Base-by-base conservation (phyloP, 2,888 invertebrate species). In the Antitype chi region DNA sequence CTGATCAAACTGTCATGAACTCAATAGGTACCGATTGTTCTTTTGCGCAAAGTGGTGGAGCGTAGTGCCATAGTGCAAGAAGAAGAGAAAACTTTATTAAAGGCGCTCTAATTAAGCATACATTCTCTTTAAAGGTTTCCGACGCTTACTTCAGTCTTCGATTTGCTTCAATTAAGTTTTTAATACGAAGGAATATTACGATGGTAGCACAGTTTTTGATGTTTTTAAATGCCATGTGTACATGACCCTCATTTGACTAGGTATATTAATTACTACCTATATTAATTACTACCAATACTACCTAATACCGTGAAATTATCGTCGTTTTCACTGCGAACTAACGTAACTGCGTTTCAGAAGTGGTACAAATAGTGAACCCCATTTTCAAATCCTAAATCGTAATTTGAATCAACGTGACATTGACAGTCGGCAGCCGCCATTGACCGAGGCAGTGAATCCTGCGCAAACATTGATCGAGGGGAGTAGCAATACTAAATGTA, bases 191-290 rank as follows among this genome's bases (percentile, higher is more conserved):
- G 25, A 47, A 47, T 20, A 23, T 52, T 68, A 52, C 11, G 52
- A 32, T 11, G n/a, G 1, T 9, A 11, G 11, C 20, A 20, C 15
- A 52, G 7, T 32, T 17, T 23, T 25, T n/a, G 13, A 13, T 55
- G 11, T 53, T 60, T 43, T n/a, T 17, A 32, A 43, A 47, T 63
- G 43, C 52, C 11, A 57, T 80, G 73, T 80, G 78, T 80, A 80
- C 80, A 78, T 55, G 8, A 15, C n/a, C 62, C 63, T 73, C 23
- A 64, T 55, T 64, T 32, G n/a, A 47, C 23, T 78, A 49, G 28
- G 1, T n/a, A n/a, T n/a, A n/a, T 3, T 52, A 67, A 53, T 53
- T 66, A 63, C 49, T 49, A 55, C 32, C 32, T 32, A 38, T 38
- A 38, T 3, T 52, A 60, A 53, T 53, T 77, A 57, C 49, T 52